Evolutionary conservation across 2,797 vertebrate species (phyloP).

Genomic region (Pipistrellus pygmaeus): DNA sequence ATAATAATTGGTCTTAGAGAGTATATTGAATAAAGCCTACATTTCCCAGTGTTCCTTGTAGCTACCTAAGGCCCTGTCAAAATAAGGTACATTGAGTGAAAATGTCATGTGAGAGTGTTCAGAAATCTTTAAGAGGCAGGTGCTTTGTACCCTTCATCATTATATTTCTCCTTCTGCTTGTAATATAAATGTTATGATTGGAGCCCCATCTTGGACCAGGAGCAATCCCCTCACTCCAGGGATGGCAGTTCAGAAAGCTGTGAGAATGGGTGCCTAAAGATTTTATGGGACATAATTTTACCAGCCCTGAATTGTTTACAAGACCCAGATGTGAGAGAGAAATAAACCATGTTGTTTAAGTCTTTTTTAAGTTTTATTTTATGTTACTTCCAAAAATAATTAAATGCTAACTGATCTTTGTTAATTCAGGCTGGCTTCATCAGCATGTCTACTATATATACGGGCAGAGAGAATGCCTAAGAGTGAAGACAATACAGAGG

Average conservation of each 20-base stretch:
- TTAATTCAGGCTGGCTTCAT: background rate
- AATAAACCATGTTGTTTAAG: background rate
- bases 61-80: background rate
- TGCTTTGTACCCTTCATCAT: background rate
- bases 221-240: background rate
- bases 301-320: background rate
- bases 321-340: background rate
- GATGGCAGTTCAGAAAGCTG: background rate
- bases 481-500: background rate
- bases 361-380: constrained; percentile 10
- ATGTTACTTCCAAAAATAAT: background rate
- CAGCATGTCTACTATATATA: background rate
- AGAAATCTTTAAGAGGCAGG: background rate
- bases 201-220: background rate
- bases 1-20: background rate
- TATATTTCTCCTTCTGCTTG: background rate
- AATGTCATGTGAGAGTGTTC: background rate
- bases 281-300: background rate
- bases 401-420: constrained; percentile 20
- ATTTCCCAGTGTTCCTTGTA: background rate
- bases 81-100: background rate
- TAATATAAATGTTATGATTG: background rate
- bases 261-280: background rate
- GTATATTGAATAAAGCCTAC: background rate
- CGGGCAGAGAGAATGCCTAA: background rate